Evolutionary conservation across 2,113 vertebrate species (phyloP), one percentile per base, ranked within the genome.

Genomic region (Takifugu bimaculatus): DNA sequence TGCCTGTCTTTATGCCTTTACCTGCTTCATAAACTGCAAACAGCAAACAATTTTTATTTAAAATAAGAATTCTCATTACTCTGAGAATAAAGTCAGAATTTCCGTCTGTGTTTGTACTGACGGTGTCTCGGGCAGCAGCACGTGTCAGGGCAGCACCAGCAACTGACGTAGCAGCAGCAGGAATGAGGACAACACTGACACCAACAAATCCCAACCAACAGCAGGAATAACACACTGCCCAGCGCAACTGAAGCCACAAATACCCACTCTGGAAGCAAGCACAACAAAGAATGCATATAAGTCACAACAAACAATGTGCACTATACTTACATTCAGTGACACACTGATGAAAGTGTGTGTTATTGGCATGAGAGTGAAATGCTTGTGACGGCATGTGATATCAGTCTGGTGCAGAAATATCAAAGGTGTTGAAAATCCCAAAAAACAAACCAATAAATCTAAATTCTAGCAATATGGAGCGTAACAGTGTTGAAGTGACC

Each of bases 171-270:
- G 79, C 96, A 98, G 84, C 95, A 98, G 84, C 96, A 98, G 77
- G 94, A 97, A 70, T 98, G 94, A 5, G 96, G 96, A 68, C 96
- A 98, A 78, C 96, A 98, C 86, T 98, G 96, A 87, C 96, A 98
- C 96, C 96, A 98, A 81, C 96, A 98, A 76, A 98, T 85, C 2
- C 95, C 95, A 68, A 96, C 88, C 84, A 98, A 70, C 15, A 97
- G 87, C 62, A 96, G 92, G 89, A 95, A 92, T 25, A 96, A 90
- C 67, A 94, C 79, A 0, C 89, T 82, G 4, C 95, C 95, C 61
- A 97, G 84, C 28, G 92, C 90, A 76, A 98, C 94, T 35, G 94
- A 90, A 39, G 88, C 88, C 50, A 98, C 95, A 82, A 98, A 98
- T 77, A 92, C 92, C 96, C 96, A 98, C 79, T 98, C 96, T 98